These are phyloP conservation scores for Sebastes schlegelii DNA, from an alignment of 2,113 vertebrate genomes.

Conservation along the genomic window DNA sequence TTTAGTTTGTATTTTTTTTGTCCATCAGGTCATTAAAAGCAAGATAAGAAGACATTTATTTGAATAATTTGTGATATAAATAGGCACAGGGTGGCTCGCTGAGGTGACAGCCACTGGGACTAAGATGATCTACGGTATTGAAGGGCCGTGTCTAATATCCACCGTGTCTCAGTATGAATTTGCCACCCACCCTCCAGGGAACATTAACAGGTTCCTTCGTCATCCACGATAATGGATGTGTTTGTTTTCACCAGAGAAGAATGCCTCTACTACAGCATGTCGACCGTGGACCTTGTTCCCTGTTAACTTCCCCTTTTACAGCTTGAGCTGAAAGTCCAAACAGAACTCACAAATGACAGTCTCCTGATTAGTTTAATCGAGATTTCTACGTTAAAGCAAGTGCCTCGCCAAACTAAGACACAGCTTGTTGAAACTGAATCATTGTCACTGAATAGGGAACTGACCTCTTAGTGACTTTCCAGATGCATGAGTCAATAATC, in stretches of 20 bases:
- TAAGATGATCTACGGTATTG: slow-evolving; percentile 60
- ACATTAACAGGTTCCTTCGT: slow-evolving; percentile 44
- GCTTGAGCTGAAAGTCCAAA: slow-evolving; percentile 34
- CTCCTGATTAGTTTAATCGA: neutral
- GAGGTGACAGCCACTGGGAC: slow-evolving; percentile 45
- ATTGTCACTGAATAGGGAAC: slow-evolving; percentile 3
- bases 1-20: neutral
- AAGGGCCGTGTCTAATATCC: slow-evolving; percentile 58
- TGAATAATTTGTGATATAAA: slow-evolving; percentile 36
- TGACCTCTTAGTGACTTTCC: slow-evolving; percentile 28
- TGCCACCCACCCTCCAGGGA: slow-evolving; percentile 69
- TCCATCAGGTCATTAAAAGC: neutral
- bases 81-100: neutral
- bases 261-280: slow-evolving; percentile 1
- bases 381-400: neutral
- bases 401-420: neutral
- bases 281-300: slow-evolving; percentile 4
- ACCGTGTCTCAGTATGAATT: slow-evolving; percentile 65
- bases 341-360: neutral
- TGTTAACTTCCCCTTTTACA: slow-evolving; percentile 15
- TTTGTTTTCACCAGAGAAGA: slow-evolving; percentile 47
- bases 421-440: slow-evolving; percentile 12
- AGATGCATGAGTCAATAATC: slow-evolving; percentile 37
- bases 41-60: slow-evolving; percentile 2
- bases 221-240: slow-evolving; percentile 49